Conservation (phyloP, 2,797 vertebrate species). For the Eutrigla gurnardus region DNA sequence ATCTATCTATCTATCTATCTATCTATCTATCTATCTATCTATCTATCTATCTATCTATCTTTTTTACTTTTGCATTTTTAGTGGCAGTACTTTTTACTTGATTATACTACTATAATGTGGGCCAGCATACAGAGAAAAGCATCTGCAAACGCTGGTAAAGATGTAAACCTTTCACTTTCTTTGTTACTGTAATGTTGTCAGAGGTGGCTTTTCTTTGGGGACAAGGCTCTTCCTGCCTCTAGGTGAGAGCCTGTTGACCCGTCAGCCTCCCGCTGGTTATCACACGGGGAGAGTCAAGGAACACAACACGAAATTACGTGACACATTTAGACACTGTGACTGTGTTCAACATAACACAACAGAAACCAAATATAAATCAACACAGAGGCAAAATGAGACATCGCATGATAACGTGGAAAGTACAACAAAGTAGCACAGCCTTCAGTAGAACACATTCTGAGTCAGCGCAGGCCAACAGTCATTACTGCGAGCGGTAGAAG, state of each 20-base stretch:
- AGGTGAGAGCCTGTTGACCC: constrained; percentile 70
- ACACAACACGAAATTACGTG: constrained; percentile 1
- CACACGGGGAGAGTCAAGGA: constrained; percentile 24
- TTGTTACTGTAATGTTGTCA: constrained; percentile 37
- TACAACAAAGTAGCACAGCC: constrained; percentile 21
- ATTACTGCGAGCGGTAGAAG: constrained; percentile 60
- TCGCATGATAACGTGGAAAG: neutral
- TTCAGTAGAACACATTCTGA: constrained; percentile 33
- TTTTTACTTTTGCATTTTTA: no score
- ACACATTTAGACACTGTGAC: constrained; percentile 7
- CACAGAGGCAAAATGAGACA: constrained; percentile 3
- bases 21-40: neutral
- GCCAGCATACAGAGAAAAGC: neutral
- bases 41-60: neutral
- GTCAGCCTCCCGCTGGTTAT: constrained; percentile 52
- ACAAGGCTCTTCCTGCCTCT: constrained; percentile 36
- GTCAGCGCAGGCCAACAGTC: constrained; percentile 43
- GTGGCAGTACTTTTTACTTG: neutral
- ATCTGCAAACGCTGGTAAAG: neutral
- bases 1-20: neutral
- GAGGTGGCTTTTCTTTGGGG: constrained; percentile 44
- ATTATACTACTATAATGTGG: neutral
- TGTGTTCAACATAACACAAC: constrained; percentile 20
- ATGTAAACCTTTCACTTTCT: constrained; percentile 15
- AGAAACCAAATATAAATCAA: neutral